A percentile compares a stretch with the other conserved stretches of the same genome.
These are phyloP conservation scores for Spilosoma lubricipeda DNA, from an alignment of 2,888 invertebrate species.

Conservation along the genomic window DNA sequence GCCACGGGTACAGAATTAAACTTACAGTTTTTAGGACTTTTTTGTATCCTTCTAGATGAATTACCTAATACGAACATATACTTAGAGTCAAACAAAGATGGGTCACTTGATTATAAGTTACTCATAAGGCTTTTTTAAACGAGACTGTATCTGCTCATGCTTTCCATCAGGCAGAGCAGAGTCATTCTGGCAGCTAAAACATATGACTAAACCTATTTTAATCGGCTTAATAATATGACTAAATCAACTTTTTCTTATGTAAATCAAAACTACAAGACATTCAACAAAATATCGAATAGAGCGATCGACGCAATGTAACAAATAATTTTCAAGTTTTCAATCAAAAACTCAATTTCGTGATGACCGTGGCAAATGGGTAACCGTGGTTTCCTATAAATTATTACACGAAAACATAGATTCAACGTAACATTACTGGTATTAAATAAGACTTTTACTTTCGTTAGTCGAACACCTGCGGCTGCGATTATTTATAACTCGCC, in stretches of 20 bases:
- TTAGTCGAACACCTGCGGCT: slow-evolving; percentile 28
- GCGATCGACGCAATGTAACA: slow-evolving; percentile 8
- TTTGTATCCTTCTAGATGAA: too few species aligned
- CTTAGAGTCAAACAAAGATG: too few species aligned
- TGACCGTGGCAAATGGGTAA: slow-evolving; percentile 33
- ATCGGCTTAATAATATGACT: too few species aligned
- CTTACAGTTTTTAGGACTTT: not conserved
- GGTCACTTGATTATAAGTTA: too few species aligned
- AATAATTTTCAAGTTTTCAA: slow-evolving; percentile 16
- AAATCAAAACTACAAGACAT: not conserved
- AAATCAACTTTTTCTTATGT: not conserved
- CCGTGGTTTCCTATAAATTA: slow-evolving; percentile 30
- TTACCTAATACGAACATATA: too few species aligned
- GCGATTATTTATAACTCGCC: slow-evolving; percentile 30
- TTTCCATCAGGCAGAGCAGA: too few species aligned
- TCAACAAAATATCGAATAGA: not conserved
- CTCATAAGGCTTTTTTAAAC: too few species aligned
- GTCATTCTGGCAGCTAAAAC: too few species aligned
- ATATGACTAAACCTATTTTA: too few species aligned
- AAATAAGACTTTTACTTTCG: slow-evolving; percentile 42
- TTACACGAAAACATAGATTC: slow-evolving; percentile 20
- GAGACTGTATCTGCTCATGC: too few species aligned
- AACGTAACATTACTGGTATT: slow-evolving; percentile 18
- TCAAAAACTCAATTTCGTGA: slow-evolving; percentile 11
- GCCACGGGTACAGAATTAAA: not conserved